Base-by-base conservation (phyloP, 2,113 vertebrate genomes). In the Cinclus cinclus region DNA sequence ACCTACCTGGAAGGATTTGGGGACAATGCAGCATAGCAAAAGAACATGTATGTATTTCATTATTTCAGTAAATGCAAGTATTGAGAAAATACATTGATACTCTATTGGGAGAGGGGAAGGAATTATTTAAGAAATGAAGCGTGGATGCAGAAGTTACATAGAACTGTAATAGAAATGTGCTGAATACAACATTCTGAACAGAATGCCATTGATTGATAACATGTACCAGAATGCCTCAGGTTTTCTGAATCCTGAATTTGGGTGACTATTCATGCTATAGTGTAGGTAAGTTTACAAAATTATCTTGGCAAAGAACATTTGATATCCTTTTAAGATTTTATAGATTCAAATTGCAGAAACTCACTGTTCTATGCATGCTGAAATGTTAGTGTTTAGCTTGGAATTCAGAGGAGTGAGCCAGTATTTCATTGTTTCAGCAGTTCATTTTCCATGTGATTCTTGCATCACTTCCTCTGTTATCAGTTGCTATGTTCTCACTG, bases 341-440 rank as follows among this genome's bases (percentile, higher is more conserved):
- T 50, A 46, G 46, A n/a, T 75, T 75, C 20, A 60, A 20, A 59
- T 75, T 44, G 30, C 47, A 59, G 41, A 44, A 5, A 24, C 39
- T 49, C 27, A 5, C 5, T 27, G 53, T 49, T n/a, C 55, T 55
- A 18, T 81, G 42, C 63, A 10, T 42, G 6, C 33, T 46, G 52
- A 55, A 70, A 30, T 55, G 39, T 44, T 27, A 44, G 19, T 56
- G 37, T 71, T 91, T 75, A 53, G 55, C 44, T 47, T 74, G 79
- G 68, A 88, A 74, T 89, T 94, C 49, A 56, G 88, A 91, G 78
- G 93, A 94, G 73, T 65, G 30, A 90, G 74, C 19, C 19, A 55
- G 33, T 9, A 1, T 12, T 44, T 60, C 31, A 22, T 4, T 33
- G 33, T 44, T 83, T 80, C 62, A 78, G 88, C 80, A 27, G 41